Base-by-base conservation (phyloP, 2,888 invertebrate genomes). In the Pseudococcus viburni region DNA sequence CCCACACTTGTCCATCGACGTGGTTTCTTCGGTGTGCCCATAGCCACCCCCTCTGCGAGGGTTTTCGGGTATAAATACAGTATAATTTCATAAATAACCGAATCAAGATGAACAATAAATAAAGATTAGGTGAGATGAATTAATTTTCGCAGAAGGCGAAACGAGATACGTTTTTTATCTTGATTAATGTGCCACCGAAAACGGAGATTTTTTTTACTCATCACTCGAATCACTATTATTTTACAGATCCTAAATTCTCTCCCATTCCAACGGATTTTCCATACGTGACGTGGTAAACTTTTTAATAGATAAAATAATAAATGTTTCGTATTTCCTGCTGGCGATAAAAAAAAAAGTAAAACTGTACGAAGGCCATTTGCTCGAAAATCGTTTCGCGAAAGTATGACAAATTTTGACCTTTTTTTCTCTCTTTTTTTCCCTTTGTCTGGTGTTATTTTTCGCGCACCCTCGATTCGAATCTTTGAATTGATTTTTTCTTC, bases 61-160 rank as follows among this genome's bases (percentile, higher is more conserved):
- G 15, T 68, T 26, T 68, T n/a, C 55, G 26, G 22, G 26, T 68
- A 68, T 68, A 68, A 68, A 68, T 68, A 68, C 68, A 26, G 15
- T 77, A 77, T 77, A 77, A 77, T 77, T 77, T 77, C 77, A 42
- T 77, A 77, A 77, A 77, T 42, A 77, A 77, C 42, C 77, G 39
- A 77, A 77, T 77, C 77, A 42, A 77, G 77, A 77, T 77, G 26
- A 77, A 77, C 77, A 77, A 77, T 77, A 77, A 77, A 77, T 77
- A 77, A 77, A 77, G 77, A 77, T 77, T 77, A 77, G 42, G 39
- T 9, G 77, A 39, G 77, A 39, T 77, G 42, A 77, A 77, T 77
- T 77, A 77, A 77, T 77, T 77, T 42, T 33, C 8, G 77, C 15
- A 77, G 17, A 22, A 39, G 9, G 77, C 77, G 77, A n/a, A 73